Percentiles rank a stretch among this genome's conserved stretches.
These are phyloP conservation scores for Tupiocoris notatus DNA, from an alignment of 2,888 invertebrate genomes.

Conservation along the genomic window DNA sequence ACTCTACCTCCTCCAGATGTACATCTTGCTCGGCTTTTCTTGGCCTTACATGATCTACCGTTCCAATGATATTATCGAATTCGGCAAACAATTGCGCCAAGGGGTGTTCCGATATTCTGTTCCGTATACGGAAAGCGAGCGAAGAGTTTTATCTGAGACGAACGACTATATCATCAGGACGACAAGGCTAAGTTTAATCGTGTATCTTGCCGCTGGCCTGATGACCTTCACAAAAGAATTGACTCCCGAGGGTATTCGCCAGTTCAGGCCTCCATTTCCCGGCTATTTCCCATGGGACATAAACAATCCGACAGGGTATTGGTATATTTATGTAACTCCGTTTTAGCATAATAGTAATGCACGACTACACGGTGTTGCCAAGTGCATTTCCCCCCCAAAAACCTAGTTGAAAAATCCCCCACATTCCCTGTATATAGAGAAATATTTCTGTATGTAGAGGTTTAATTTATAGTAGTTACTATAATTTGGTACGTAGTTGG, in stretches of 20 bases:
- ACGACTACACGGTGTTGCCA: too few relatives aligned
- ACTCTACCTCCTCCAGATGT: slow-evolving; percentile 1
- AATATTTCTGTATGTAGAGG: too few relatives aligned
- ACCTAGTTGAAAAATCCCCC: too few relatives aligned
- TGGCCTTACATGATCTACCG: slow-evolving; percentile 26
- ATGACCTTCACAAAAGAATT: slow-evolving; percentile 19
- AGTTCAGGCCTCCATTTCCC: slow-evolving; percentile 14
- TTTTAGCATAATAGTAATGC: too few relatives aligned
- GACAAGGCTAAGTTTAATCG: slow-evolving; percentile 3
- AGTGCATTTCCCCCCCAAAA: too few relatives aligned
- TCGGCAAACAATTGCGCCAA: neutral
- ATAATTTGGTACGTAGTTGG: too few relatives aligned
- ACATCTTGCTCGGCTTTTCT: slow-evolving; percentile 11
- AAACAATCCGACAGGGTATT: neutral
- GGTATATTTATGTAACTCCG: too few relatives aligned
- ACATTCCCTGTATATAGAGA: too few relatives aligned
- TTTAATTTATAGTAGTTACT: too few relatives aligned
- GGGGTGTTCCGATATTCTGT: slow-evolving; percentile 17
- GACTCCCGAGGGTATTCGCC: slow-evolving; percentile 10
- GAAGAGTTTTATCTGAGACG: slow-evolving; percentile 9
- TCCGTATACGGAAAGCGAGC: slow-evolving; percentile 10
- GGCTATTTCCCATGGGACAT: slow-evolving; percentile 29
- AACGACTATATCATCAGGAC: slow-evolving; percentile 12
- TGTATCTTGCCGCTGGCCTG: slow-evolving; percentile 19
- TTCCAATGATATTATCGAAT: slow-evolving; percentile 4